Evolutionary conservation across 2,113 vertebrate species (phyloP), one percentile per base, ranked within the genome.

Genomic region (Nothoprocta perdicaria): DNA sequence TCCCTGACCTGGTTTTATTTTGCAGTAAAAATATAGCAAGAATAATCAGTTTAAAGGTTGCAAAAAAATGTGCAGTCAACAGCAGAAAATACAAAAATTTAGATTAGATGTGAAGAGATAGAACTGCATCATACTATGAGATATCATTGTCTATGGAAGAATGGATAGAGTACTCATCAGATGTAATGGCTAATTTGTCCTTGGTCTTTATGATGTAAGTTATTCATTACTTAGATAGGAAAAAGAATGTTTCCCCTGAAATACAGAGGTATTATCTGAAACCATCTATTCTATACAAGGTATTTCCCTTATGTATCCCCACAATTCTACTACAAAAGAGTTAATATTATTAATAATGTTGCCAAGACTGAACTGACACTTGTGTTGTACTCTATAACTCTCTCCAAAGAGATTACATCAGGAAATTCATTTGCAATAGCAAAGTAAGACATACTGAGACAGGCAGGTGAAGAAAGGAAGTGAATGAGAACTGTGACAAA

Each of bases 41-140:
- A 53, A 53, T 27, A 53, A 53, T 53, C 24, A 27, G 14, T 53
- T 26, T 53, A 53, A 53, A 53, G 52, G 52, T 14, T 53, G 12
- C 52, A 53, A 27, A 53, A 24, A 15, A 27, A 7, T 53, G 52
- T 53, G 24, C 27, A 26, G 52, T 7, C 24, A 53, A 53, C 7
- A 52, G 50, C 50, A 52, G 50, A 52, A 52, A 52, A 52, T 53
- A 53, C 13, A 82, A 80, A 85, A 62, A 69, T 9, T 90, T 53
- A 21, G 41, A 80, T 84, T 84, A 58, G n/a, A 41, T 35, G 27
- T 43, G 79, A 40, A 80, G 65, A 72, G 45, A 50, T 66, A 27
- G 21, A 94, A 88, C 93, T 79, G 74, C n/a, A 86, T 84, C 58
- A n/a, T 33, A 40, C 40, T 84, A 71, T 68, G 76, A 86, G 41